Percentiles rank a stretch among this genome's conserved stretches.
These are phyloP conservation scores for Rhinogobius similis DNA, from an alignment of 2,113 vertebrate species.

Conservation along the genomic window DNA sequence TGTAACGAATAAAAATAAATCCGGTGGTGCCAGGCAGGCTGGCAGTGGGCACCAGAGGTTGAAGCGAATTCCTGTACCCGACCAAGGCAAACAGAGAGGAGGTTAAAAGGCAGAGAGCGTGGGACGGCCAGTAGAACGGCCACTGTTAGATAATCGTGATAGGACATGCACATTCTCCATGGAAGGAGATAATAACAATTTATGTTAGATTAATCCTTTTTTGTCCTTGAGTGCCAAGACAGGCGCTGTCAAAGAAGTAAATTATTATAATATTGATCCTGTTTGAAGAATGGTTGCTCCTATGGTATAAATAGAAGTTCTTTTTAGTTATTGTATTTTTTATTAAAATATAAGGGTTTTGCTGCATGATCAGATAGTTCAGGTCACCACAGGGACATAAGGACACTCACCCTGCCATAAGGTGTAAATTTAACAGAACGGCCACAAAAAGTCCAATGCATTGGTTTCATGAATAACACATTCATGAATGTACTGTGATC, in stretches of 20 bases:
- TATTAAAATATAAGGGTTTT: not conserved
- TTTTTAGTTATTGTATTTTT: too few species aligned
- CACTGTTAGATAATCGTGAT: slow-evolving; percentile 75
- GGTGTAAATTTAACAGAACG: not conserved
- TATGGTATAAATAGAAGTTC: too few species aligned
- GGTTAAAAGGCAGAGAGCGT: slow-evolving; percentile 73
- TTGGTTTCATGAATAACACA: not conserved
- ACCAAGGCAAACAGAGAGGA: slow-evolving; percentile 77
- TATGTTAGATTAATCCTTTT: not conserved
- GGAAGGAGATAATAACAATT: slow-evolving; percentile 4
- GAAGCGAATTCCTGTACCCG: slow-evolving; percentile 65
- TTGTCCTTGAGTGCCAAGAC: too few species aligned
- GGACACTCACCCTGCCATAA: not conserved
- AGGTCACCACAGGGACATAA: not conserved
- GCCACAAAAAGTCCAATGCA: not conserved
- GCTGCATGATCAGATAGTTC: not conserved
- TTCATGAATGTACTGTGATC: not conserved
- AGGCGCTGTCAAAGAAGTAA: too few species aligned
- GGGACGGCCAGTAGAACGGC: slow-evolving; percentile 28
- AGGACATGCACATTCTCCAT: slow-evolving; percentile 40
- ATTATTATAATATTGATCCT: too few species aligned
- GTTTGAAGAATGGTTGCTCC: too few species aligned
- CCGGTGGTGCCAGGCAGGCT: slow-evolving; percentile 74
- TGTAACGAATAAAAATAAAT: slow-evolving; percentile 75
- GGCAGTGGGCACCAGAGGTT: slow-evolving; percentile 68